phyloP scores from a whole-genome alignment of 2,888 invertebrate species.

The Sycophila texana region DNA sequence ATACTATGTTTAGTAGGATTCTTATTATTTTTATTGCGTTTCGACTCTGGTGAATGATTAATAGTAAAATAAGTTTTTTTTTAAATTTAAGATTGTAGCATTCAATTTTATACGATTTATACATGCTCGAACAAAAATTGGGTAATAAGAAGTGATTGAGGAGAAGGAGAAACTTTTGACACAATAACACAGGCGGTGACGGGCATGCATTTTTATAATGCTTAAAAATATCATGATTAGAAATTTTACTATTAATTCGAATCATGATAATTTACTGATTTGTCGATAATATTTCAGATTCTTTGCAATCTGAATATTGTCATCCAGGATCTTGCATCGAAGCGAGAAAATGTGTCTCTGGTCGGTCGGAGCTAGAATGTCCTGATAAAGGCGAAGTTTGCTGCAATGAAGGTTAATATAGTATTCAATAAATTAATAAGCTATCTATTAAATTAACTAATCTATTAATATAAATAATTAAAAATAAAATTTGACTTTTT shows the following conservation, averaged over 20 bases:
- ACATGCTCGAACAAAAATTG: no score
- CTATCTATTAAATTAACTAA: neutral
- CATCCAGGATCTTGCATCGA: constrained; percentile 23
- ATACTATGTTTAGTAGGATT: no score
- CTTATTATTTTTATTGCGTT: neutral
- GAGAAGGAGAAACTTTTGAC: no score
- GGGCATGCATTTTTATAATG: no score
- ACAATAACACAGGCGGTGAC: no score
- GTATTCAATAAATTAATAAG: neutral
- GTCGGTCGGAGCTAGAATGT: neutral
- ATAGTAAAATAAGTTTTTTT: no score
- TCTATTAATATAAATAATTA: neutral
- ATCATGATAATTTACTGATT: neutral
- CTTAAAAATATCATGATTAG: no score
- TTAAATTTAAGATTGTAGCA: no score
- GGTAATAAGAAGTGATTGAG: no score
- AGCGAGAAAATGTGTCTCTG: constrained; percentile 22
- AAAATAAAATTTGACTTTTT: neutral
- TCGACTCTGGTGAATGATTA: no score
- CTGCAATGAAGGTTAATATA: constrained; percentile 34
- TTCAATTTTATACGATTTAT: no score
- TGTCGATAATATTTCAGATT: constrained; percentile 17
- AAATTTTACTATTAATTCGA: no score
- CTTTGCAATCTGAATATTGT: constrained; percentile 13
- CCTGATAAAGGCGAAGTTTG: constrained; percentile 37